These are phyloP conservation scores for Percina caprodes DNA, from an alignment of 2,113 vertebrate species.

Conservation along the genomic window DNA sequence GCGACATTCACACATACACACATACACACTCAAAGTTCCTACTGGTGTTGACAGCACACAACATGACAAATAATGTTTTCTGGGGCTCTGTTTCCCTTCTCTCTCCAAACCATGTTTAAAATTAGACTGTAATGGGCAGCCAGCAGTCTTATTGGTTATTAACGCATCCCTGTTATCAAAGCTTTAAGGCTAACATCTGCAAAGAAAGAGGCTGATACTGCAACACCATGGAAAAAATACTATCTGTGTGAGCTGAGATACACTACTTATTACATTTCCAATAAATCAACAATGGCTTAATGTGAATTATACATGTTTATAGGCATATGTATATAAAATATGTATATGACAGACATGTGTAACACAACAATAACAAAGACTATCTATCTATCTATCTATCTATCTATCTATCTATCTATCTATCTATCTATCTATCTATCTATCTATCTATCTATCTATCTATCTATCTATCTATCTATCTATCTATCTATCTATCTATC, in stretches of 20 bases:
- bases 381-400: not conserved
- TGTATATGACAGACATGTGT: not conserved
- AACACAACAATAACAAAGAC: too few relatives aligned
- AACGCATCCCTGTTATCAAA: conserved; percentile 25
- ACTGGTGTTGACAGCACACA: conserved; percentile 31
- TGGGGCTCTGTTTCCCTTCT: conserved; percentile 9
- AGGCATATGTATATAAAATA: not conserved
- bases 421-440: conserved; percentile 7
- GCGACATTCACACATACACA: conserved; percentile 49
- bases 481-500: conserved; percentile 4
- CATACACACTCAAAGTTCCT: conserved; percentile 26
- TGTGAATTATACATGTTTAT: not conserved
- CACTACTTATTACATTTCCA: not conserved
- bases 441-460: conserved; percentile 11
- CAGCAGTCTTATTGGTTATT: conserved; percentile 26
- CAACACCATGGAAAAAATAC: not conserved
- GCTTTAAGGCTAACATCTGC: not conserved
- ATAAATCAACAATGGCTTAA: not conserved
- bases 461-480: conserved; percentile 5
- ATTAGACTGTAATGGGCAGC: conserved; percentile 12
- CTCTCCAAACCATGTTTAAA: conserved; percentile 18
- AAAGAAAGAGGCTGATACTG: conserved; percentile 1
- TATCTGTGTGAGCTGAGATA: not conserved
- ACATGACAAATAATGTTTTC: conserved; percentile 44
- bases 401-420: conserved; percentile 11